Percentiles rank a stretch among this genome's conserved stretches.
Conservation (phyloP, 2,888 invertebrate genomes). For the Drosophila mimetica region DNA sequence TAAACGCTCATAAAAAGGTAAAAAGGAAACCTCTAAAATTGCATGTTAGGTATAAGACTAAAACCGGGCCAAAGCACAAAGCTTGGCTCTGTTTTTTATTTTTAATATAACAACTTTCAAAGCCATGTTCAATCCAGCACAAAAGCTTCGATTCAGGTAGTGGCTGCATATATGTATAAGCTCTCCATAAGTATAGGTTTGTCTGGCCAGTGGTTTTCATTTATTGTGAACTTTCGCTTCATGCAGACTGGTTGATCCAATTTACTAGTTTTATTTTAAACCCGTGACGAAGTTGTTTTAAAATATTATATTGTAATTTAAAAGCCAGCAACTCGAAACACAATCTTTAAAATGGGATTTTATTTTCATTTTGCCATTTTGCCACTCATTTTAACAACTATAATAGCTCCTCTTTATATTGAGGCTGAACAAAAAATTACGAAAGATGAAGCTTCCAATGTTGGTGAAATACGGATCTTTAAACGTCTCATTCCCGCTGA, state of each 20-base stretch:
- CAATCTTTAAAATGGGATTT: constrained; percentile 13
- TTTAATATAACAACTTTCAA: constrained; percentile 17
- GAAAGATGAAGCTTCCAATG: constrained; percentile 42
- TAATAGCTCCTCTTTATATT: constrained; percentile 22
- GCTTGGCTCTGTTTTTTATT: constrained; percentile 39
- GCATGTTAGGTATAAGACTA: background rate
- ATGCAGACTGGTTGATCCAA: constrained; percentile 33
- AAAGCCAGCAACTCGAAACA: background rate
- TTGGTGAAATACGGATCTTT: constrained; percentile 88
- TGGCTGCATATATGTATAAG: constrained; percentile 12
- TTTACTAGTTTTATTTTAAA: background rate
- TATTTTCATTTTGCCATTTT: constrained; percentile 23
- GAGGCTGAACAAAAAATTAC: constrained; percentile 26
- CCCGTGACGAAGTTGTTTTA: background rate
- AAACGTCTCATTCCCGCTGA: constrained; percentile 94
- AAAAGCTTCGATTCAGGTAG: constrained; percentile 45
- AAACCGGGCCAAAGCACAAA: constrained; percentile 43
- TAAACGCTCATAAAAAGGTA: background rate
- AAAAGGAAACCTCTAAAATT: too few relatives aligned
- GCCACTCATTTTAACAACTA: constrained; percentile 15
- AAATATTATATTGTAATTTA: background rate
- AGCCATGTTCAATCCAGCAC: constrained; percentile 14
- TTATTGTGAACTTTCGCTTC: constrained; percentile 81
- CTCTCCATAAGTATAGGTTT: constrained; percentile 80
- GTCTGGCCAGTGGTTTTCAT: constrained; percentile 65